Evolutionary conservation across 1,140 invertebrate species (phyloP).

Genomic region (Lanistes nyassanus): DNA sequence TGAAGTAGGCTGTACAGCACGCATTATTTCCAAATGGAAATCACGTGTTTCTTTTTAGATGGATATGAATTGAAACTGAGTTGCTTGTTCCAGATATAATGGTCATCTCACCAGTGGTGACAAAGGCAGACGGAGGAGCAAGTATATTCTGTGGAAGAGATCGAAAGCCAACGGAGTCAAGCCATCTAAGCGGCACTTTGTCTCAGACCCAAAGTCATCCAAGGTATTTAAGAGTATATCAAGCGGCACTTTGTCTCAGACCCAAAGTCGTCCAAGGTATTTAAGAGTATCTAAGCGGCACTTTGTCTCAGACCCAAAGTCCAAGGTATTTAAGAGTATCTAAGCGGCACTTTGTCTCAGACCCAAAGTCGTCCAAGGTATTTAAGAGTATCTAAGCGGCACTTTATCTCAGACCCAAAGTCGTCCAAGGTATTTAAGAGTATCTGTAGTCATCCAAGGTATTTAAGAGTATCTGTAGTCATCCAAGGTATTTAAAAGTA

Average conservation of each 20-base stretch:
- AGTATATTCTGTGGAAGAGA: slow-evolving; percentile 90
- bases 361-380: slow-evolving; percentile 83
- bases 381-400: too few relatives aligned
- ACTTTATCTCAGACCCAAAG: too few relatives aligned
- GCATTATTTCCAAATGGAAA: neutral
- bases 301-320: too few relatives aligned
- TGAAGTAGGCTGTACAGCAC: too few relatives aligned
- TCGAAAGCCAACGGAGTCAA: slow-evolving; percentile 90
- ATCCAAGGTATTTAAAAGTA: too few relatives aligned
- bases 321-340: too few relatives aligned
- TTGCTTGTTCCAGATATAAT: slow-evolving; percentile 84
- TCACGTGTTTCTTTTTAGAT: slow-evolving; percentile 4
- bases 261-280: too few relatives aligned
- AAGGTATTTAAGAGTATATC: slow-evolving; percentile 65
- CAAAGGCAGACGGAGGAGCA: slow-evolving; percentile 89
- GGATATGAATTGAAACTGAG: too few relatives aligned
- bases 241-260: neutral
- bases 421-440: slow-evolving; percentile 67
- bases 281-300: too few relatives aligned
- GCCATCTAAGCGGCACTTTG: slow-evolving; percentile 93
- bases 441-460: too few relatives aligned
- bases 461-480: too few relatives aligned
- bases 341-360: slow-evolving; percentile 93
- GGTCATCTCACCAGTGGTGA: slow-evolving; percentile 92
- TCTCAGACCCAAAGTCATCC: slow-evolving; percentile 82